Percentiles rank a stretch among this genome's conserved stretches.
Conservation (phyloP, 1,140 invertebrate species). For the Dendroctonus ponderosae region DNA sequence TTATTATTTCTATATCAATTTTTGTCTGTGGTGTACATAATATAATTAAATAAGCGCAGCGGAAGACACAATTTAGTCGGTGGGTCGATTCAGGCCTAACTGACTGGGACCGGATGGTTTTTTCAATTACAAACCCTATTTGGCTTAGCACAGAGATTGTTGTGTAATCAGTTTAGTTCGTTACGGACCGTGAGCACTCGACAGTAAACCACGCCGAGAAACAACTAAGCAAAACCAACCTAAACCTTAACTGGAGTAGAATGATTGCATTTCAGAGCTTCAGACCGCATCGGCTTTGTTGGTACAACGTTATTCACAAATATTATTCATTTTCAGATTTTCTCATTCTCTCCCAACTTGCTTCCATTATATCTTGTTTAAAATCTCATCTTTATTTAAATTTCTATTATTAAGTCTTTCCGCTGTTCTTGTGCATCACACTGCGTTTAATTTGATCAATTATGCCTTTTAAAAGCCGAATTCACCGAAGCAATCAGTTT, state of each 20-base stretch:
- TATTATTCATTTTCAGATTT: conserved; percentile 43
- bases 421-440: no score
- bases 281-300: conserved; percentile 39
- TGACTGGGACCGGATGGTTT: conserved; percentile 44
- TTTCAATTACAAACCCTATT: conserved; percentile 54
- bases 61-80: conserved; percentile 23
- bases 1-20: no score
- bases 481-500: no score
- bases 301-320: conserved; percentile 44
- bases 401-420: conserved; percentile 28
- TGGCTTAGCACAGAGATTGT: conserved; percentile 54
- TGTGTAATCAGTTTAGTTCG: conserved; percentile 53
- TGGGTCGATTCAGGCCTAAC: conserved; percentile 20
- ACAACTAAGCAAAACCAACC: conserved; percentile 53
- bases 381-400: conserved; percentile 45
- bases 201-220: conserved; percentile 50
- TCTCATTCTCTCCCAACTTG: conserved; percentile 18
- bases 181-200: conserved; percentile 50
- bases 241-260: conserved; percentile 54
- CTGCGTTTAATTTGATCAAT: no score
- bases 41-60: conserved; percentile 15
- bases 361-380: conserved; percentile 39
- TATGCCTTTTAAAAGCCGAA: no score
- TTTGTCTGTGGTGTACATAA: no score
- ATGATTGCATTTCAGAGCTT: conserved; percentile 50